A percentile compares a stretch with the other conserved stretches of the same genome.
Evolutionary conservation across 2,797 vertebrate species (phyloP).

Genomic region (Lutra lutra): DNA sequence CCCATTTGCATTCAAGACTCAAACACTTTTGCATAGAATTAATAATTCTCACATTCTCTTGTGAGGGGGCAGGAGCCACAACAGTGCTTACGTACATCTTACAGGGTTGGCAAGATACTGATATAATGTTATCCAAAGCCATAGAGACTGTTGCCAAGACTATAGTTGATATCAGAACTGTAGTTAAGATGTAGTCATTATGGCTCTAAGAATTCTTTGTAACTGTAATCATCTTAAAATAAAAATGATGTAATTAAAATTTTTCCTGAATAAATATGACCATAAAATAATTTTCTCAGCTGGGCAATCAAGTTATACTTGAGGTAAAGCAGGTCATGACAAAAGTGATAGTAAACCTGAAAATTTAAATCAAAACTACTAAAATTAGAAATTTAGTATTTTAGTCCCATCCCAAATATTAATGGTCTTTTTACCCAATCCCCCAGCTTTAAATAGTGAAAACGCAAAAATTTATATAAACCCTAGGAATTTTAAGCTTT

Average conservation of each 20-base stretch:
- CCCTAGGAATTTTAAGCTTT: background rate
- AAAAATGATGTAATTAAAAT: slow-evolving; percentile 37
- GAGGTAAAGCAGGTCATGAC: background rate
- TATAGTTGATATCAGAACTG: background rate
- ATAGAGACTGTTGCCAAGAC: background rate
- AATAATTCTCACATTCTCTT: background rate
- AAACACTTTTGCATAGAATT: background rate
- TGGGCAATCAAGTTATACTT: background rate
- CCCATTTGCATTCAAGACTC: background rate
- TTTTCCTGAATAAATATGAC: slow-evolving; percentile 31
- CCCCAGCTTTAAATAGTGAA: background rate
- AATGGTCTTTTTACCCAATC: background rate
- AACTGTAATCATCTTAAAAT: slow-evolving; percentile 29
- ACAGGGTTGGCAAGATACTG: background rate
- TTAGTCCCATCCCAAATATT: background rate
- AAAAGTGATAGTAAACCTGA: background rate
- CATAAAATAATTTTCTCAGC: slow-evolving; percentile 37
- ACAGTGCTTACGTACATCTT: background rate
- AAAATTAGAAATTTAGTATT: slow-evolving; percentile 21
- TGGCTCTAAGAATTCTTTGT: background rate
- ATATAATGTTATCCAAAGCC: background rate
- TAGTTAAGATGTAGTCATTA: slow-evolving; percentile 15
- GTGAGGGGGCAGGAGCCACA: background rate
- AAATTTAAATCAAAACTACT: background rate
- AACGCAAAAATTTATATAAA: background rate